A percentile compares a stretch with the other conserved stretches of the same genome.
These are phyloP conservation scores for Oryctes rhinoceros DNA, from an alignment of 1,140 invertebrate species.

Conservation along the genomic window DNA sequence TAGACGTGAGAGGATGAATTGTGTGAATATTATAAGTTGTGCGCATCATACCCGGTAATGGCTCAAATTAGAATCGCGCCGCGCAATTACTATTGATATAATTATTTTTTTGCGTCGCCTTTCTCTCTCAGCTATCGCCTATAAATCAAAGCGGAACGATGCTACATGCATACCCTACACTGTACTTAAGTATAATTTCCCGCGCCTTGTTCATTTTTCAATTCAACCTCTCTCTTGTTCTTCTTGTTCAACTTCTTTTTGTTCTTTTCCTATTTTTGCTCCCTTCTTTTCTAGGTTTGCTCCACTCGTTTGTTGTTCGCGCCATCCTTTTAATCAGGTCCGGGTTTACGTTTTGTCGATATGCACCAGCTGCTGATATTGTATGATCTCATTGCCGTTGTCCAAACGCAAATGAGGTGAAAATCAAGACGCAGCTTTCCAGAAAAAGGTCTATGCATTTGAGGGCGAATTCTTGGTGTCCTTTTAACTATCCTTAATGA, in stretches of 20 bases:
- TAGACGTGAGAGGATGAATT: background rate
- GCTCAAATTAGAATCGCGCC: constrained; percentile 21
- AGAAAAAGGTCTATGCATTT: too few relatives aligned
- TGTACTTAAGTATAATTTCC: constrained; percentile 35
- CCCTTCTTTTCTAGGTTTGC: background rate
- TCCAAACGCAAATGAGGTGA: too few relatives aligned
- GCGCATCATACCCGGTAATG: constrained; percentile 12
- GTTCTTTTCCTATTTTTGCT: background rate
- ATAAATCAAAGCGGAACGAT: constrained; percentile 25
- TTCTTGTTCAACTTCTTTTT: background rate
- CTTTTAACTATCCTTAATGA: too few relatives aligned
- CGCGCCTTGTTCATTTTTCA: constrained; percentile 6
- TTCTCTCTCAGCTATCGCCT: constrained; percentile 11
- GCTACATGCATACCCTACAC: constrained; percentile 8
- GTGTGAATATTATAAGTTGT: constrained; percentile 22
- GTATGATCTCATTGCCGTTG: too few relatives aligned
- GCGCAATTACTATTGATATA: constrained; percentile 35
- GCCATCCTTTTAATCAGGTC: background rate
- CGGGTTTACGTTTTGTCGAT: background rate
- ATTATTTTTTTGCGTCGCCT: constrained; percentile 33
- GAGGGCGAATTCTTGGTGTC: too few relatives aligned
- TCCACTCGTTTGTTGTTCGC: background rate
- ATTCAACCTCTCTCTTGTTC: background rate
- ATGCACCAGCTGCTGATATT: too few relatives aligned
- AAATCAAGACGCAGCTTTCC: too few relatives aligned